Percentiles rank a stretch among this genome's conserved stretches.
Conservation (phyloP, 2,888 invertebrate species). For the Monoplex corrugatus region DNA sequence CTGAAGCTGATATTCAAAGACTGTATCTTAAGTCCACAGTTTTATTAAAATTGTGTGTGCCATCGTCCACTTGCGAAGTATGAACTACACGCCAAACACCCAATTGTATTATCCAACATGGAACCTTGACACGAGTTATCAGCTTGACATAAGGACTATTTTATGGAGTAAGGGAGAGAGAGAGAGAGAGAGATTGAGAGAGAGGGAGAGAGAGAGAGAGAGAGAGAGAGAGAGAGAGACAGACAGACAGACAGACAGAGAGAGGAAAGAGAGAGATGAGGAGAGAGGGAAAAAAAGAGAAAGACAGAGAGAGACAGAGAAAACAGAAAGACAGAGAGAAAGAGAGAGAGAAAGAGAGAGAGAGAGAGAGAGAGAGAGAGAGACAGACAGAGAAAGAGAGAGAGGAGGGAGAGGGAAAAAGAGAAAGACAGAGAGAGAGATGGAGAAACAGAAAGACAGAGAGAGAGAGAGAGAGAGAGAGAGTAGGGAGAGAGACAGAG, state of each 20-base stretch:
- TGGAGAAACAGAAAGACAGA: neutral
- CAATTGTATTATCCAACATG: neutral
- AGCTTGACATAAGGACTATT: neutral
- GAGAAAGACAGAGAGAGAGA: neutral
- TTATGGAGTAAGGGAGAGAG: neutral
- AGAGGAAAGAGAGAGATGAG: neutral
- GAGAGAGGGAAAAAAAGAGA: neutral
- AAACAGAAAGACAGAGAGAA: neutral
- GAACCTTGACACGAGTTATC: neutral
- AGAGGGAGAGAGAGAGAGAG: conserved; percentile 19
- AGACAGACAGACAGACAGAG: neutral
- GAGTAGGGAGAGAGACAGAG: neutral
- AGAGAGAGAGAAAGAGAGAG: conserved; percentile 16
- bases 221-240: conserved; percentile 29
- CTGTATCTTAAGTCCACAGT: neutral
- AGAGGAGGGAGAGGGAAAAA: neutral
- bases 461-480: neutral
- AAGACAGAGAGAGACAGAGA: neutral
- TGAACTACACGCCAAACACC: neutral
- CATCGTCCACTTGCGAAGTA: neutral
- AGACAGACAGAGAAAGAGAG: conserved; percentile 4
- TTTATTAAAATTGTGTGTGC: neutral
- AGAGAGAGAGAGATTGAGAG: neutral
- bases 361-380: conserved; percentile 22
- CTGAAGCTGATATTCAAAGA: neutral